Evolutionary conservation across 1,140 invertebrate genomes (phyloP), one percentile per base, ranked within the genome.

Genomic region (Solenopsis invicta): DNA sequence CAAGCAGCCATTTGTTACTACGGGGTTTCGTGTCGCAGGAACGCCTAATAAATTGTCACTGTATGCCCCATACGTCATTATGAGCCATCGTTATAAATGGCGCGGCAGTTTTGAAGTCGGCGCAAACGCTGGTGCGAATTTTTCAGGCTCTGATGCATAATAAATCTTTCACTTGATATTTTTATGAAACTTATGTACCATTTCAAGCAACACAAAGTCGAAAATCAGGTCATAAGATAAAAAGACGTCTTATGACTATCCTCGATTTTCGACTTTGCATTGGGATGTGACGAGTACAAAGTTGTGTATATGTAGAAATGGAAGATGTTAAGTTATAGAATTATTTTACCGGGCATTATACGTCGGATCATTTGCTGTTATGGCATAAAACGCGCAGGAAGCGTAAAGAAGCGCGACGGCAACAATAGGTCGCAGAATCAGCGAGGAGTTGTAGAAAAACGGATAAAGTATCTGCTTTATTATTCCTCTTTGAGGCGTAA

Each of bases 381-480:
- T 16, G 16, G 1, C 48, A 54, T 8, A 8, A 41, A 8, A 8
- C 2, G 21, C 34, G 59, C 13, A 66, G 6, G 41, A 41, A 12
- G 16, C 29, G 34, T 54, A 54, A 69, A 56, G 24, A 56, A 71
- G 10, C 24, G 34, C 50, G 41, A 80, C 13, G 66, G 41, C 2
- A 50, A 75, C 72, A 56, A 78, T 54, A 54, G 48, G 24, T 85
- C 34, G 24, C 54, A 66, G 59, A 62, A 64, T 78, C 24, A 56
- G 62, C 50, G n/a, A 52, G 82, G 24, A 61, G 61, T 10, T 48
- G 52, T n/a, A 78, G 82, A 66, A 78, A 71, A 77, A 72, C 52
- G 62, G 72, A 87, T 87, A 78, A 86, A 89, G 87, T 76, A 84
- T 80, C 85, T 61, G 85, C 50, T 85, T 85, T 59, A 85, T 89